Evolutionary conservation across 1,140 invertebrate species (phyloP).

Genomic region (Ganaspis sp.): DNA sequence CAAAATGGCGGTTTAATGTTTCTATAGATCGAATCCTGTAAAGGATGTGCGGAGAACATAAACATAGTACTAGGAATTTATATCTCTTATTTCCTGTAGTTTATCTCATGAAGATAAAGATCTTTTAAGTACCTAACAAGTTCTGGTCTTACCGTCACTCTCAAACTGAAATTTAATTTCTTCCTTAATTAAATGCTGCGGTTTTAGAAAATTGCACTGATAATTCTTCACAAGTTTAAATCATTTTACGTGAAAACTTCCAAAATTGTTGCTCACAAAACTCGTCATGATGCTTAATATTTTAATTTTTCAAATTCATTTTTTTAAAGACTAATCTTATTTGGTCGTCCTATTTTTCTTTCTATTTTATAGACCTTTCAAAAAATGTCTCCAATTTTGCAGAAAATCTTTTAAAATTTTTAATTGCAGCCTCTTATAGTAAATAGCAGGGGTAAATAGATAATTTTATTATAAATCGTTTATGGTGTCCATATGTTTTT

Average conservation of each 20-base stretch:
- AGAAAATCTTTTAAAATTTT: too few relatives aligned
- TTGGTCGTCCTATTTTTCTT: too few relatives aligned
- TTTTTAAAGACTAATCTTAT: too few relatives aligned
- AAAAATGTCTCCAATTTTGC: too few relatives aligned
- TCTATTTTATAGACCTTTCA: too few relatives aligned
- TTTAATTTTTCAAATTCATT: too few relatives aligned
- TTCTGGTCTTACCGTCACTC: not conserved
- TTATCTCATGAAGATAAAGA: not conserved
- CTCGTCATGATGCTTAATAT: too few relatives aligned
- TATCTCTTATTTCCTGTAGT: conserved; percentile 20
- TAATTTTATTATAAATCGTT: too few relatives aligned
- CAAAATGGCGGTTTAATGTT: conserved; percentile 49
- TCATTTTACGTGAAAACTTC: not conserved
- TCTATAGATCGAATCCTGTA: not conserved
- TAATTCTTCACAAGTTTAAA: not conserved
- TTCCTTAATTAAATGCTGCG: conserved; percentile 21
- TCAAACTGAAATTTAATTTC: not conserved
- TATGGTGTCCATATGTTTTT: too few relatives aligned
- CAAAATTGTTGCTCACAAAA: too few relatives aligned
- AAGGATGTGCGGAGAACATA: not conserved
- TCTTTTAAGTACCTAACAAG: not conserved
- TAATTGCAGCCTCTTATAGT: too few relatives aligned
- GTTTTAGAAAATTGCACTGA: not conserved
- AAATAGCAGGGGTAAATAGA: too few relatives aligned
- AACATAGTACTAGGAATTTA: conserved; percentile 7